A percentile compares a stretch with the other conserved stretches of the same genome.
Evolutionary conservation across 2,888 invertebrate genomes (phyloP).

Genomic region (Heliconius cydno): DNA sequence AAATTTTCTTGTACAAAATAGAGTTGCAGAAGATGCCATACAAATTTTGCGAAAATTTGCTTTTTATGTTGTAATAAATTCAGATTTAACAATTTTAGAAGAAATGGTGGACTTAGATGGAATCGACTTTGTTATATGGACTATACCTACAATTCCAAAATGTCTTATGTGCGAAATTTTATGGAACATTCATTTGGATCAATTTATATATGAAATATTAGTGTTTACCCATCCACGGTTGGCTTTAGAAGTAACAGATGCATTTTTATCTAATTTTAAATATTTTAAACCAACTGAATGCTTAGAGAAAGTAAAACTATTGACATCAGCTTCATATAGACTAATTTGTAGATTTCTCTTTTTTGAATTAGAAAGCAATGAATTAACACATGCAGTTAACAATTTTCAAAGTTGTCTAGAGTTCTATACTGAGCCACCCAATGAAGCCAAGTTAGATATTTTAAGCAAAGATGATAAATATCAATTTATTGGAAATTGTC

Average conservation of each 20-base stretch:
- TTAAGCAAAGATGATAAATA: constrained; percentile 63
- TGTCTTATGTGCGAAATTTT: constrained; percentile 73
- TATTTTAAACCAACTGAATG: constrained; percentile 65
- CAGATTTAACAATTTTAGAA: constrained; percentile 64
- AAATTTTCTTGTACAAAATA: constrained; percentile 58
- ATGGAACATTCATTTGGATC: constrained; percentile 68
- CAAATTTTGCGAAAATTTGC: constrained; percentile 62
- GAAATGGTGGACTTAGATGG: constrained; percentile 65
- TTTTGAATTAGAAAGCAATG: constrained; percentile 56
- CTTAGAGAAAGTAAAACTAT: constrained; percentile 57
- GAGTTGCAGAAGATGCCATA: constrained; percentile 51
- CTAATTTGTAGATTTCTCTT: constrained; percentile 65
- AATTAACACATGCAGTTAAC: constrained; percentile 54
- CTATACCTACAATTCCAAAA: constrained; percentile 68
- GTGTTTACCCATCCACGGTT: constrained; percentile 63
- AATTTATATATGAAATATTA: constrained; percentile 67
- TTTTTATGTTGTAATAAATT: constrained; percentile 69
- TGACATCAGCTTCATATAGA: constrained; percentile 63
- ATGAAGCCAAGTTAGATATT: constrained; percentile 58
- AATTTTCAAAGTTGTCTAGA: constrained; percentile 64
- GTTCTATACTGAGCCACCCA: constrained; percentile 67
- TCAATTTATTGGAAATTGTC: constrained; percentile 63
- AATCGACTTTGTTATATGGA: constrained; percentile 67
- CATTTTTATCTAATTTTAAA: constrained; percentile 67
- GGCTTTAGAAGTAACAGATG: constrained; percentile 64